phyloP scores from a whole-genome alignment of 1,140 invertebrate species.

The Trachymyrmex cornetzi region DNA sequence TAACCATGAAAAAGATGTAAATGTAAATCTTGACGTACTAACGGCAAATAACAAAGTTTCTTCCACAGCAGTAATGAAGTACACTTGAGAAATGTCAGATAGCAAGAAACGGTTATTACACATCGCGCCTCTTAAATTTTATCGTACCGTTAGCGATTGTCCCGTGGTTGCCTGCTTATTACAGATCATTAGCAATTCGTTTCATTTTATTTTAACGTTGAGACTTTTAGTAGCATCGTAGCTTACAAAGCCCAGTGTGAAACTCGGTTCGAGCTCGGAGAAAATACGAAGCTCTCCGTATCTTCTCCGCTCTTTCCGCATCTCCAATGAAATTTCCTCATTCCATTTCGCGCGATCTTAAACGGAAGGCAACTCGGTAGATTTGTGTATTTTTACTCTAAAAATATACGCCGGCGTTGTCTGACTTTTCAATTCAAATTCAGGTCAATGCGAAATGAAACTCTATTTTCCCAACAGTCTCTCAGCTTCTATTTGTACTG shows the following conservation, averaged over 20 bases:
- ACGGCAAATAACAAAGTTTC: slow-evolving; percentile 40
- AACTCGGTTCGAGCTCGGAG: neutral
- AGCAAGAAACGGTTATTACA: slow-evolving; percentile 42
- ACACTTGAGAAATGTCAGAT: slow-evolving; percentile 37
- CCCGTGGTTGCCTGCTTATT: slow-evolving; percentile 37
- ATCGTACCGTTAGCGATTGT: slow-evolving; percentile 59
- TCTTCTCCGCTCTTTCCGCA: slow-evolving; percentile 14
- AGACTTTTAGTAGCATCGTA: slow-evolving; percentile 14
- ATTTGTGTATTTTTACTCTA: slow-evolving; percentile 47
- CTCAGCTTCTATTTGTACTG: neutral
- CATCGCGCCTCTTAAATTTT: slow-evolving; percentile 47
- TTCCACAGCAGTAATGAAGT: slow-evolving; percentile 22
- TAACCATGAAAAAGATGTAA: neutral
- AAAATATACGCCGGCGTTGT: neutral
- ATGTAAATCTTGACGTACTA: slow-evolving; percentile 29
- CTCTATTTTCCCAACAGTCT: slow-evolving; percentile 28
- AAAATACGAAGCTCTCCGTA: slow-evolving; percentile 31
- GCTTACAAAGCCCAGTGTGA: neutral
- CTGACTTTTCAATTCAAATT: slow-evolving; percentile 44
- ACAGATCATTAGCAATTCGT: slow-evolving; percentile 48
- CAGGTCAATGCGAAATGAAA: slow-evolving; percentile 52
- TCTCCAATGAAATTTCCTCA: slow-evolving; percentile 32
- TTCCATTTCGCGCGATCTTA: slow-evolving; percentile 53
- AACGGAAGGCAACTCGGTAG: slow-evolving; percentile 31
- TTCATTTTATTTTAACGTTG: slow-evolving; percentile 51